Percentiles rank a stretch among this genome's conserved stretches.
Evolutionary conservation across 2,888 invertebrate species (phyloP).

Genomic region (Lasioglossum marginatum): DNA sequence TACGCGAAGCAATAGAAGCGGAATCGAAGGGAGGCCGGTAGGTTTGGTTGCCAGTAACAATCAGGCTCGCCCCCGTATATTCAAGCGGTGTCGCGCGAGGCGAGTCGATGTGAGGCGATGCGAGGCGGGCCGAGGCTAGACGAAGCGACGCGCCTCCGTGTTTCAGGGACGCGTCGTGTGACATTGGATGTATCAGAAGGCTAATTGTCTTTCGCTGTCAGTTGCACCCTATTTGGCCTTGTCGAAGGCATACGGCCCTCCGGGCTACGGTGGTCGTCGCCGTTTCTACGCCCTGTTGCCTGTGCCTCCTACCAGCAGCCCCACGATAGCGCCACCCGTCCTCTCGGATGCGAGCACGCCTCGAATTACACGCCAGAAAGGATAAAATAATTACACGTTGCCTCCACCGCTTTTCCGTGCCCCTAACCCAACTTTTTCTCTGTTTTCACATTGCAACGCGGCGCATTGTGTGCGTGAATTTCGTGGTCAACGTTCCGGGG

Average conservation of each 20-base stretch:
- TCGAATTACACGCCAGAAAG: slow-evolving; percentile 83
- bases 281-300: slow-evolving; percentile 14
- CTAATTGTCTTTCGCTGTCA: slow-evolving; percentile 85
- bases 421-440: not conserved
- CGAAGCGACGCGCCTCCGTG: slow-evolving; percentile 37
- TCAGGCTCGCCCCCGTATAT: slow-evolving; percentile 25
- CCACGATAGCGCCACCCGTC: slow-evolving; percentile 51
- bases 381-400: slow-evolving; percentile 83
- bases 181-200: slow-evolving; percentile 81
- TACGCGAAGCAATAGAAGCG: slow-evolving; percentile 32
- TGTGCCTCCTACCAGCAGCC: slow-evolving; percentile 44
- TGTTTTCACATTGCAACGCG: not conserved
- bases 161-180: slow-evolving; percentile 62
- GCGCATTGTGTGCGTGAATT: slow-evolving; percentile 24
- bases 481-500: not conserved
- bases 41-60: slow-evolving; percentile 53
- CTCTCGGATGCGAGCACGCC: slow-evolving; percentile 70
- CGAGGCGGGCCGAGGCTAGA: no score
- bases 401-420: slow-evolving; percentile 30
- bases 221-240: slow-evolving; percentile 83
- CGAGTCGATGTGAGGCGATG: not conserved
- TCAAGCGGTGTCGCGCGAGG: slow-evolving; percentile 10
- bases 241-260: slow-evolving; percentile 83
- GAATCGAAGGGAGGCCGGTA: slow-evolving; percentile 36
- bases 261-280: slow-evolving; percentile 70